These are phyloP conservation scores for Noctilio leporinus DNA, from an alignment of 2,113 vertebrate genomes.

Conservation along the genomic window DNA sequence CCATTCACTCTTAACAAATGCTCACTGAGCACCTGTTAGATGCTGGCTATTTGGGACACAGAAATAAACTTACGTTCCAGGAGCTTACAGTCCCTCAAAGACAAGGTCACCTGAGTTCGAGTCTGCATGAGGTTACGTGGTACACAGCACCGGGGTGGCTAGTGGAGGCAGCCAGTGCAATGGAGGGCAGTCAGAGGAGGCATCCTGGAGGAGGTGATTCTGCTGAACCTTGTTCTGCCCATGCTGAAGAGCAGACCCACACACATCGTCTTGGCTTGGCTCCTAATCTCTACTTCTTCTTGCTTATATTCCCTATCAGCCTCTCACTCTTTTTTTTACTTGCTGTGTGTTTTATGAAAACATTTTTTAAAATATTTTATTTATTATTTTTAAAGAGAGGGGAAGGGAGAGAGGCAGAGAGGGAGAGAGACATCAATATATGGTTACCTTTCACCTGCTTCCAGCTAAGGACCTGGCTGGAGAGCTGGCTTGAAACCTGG, in stretches of 20 bases:
- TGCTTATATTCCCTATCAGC: not conserved
- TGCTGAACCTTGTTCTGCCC: not conserved
- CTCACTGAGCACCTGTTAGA: not conserved
- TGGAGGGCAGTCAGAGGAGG: not conserved
- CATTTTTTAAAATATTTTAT: too few species aligned
- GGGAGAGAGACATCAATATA: too few species aligned
- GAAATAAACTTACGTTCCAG: not conserved
- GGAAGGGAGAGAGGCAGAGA: too few species aligned
- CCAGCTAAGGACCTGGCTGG: too few species aligned
- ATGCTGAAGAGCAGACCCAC: not conserved
- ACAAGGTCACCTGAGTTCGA: not conserved
- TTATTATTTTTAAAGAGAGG: too few species aligned
- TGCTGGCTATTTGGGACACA: not conserved
- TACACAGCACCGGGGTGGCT: not conserved
- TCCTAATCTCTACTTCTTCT: not conserved
- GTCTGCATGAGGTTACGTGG: accelerated
- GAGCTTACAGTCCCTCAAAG: not conserved
- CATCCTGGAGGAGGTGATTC: not conserved
- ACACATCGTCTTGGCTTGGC: accelerated
- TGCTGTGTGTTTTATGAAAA: not conserved
- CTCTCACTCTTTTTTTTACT: not conserved
- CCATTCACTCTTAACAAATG: not conserved
- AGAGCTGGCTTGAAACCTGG: too few species aligned
- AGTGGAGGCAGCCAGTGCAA: not conserved
- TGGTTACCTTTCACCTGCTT: too few species aligned